phyloP scores from a whole-genome alignment of 1,140 invertebrate genomes.

The Bicyclus anynana region DNA sequence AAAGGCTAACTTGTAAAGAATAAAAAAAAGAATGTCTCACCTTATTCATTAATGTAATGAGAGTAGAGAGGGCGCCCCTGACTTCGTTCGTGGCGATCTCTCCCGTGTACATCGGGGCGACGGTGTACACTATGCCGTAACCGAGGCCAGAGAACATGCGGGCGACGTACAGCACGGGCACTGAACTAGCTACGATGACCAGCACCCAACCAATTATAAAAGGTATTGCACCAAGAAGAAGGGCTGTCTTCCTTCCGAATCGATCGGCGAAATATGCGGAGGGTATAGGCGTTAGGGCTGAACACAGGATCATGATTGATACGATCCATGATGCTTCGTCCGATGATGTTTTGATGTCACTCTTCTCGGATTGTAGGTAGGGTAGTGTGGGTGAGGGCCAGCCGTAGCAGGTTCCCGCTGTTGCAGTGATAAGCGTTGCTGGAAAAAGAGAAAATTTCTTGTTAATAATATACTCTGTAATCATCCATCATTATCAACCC shows the following conservation, averaged over 20 bases:
- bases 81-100: conserved; percentile 83
- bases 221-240: conserved; percentile 80
- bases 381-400: conserved; percentile 81
- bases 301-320: conserved; percentile 76
- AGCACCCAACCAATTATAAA: conserved; percentile 82
- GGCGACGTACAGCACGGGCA: conserved; percentile 74
- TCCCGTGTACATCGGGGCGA: conserved; percentile 81
- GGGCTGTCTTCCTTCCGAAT: conserved; percentile 82
- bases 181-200: conserved; percentile 76
- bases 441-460: conserved; percentile 40
- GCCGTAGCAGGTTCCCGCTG: conserved; percentile 75
- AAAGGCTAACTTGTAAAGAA: no score
- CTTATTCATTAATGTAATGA: conserved; percentile 82
- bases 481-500: neutral
- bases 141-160: conserved; percentile 81
- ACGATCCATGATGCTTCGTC: conserved; percentile 82
- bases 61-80: conserved; percentile 83
- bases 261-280: conserved; percentile 71
- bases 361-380: conserved; percentile 62
- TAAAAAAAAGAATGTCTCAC: conserved; percentile 44
- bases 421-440: conserved; percentile 75
- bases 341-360: conserved; percentile 72
- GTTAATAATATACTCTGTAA: neutral
- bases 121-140: conserved; percentile 82
- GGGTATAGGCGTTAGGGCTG: conserved; percentile 68